Evolutionary conservation across 2,113 vertebrate species (phyloP), one percentile per base, ranked within the genome.

Genomic region (Tretioscincus oriximinensis): DNA sequence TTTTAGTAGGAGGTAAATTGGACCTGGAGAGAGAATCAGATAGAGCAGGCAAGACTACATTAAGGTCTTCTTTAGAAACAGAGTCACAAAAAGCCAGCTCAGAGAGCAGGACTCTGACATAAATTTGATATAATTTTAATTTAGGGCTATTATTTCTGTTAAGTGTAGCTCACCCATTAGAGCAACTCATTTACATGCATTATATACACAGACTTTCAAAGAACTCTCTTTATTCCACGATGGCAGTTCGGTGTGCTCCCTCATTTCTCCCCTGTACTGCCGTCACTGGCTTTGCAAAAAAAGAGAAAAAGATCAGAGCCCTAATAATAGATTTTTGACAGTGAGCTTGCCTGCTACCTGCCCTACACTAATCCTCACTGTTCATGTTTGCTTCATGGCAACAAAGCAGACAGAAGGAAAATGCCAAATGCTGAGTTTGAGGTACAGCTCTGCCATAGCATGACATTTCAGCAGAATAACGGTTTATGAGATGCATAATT

Each of bases 271-370:
- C 86, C 85, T 89, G 87, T 84, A 85, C 89, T 82, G 90, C 92
- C 87, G 0, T 93, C 82, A 61, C 86, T 92, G 92, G 88, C 90
- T 91, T 92, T 92, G 92, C 92, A 86, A 87, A 84, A 76, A 41
- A 41, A 41, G 35, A 41, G 5, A 41, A 41, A 85, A 88, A 95
- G 95, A 96, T 96, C 95, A 95, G 93, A 96, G 93, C 92, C 93
- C 93, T 94, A 94, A 94, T 95, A 95, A 96, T 95, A 94, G 94
- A 95, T 95, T 95, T 95, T 92, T 95, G 95, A 96, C 96, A 96
- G 92, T 86, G 88, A 93, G 93, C 90, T 91, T 77, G 90, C 90
- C 91, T 92, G 93, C 90, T 93, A 94, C 96, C 94, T 94, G 93
- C 95, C 94, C 94, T 94, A 95, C 94, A 95, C 95, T 94, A 93